Evolutionary conservation across 2,888 invertebrate genomes (phyloP), one percentile per base, ranked within the genome.

Genomic region (Brachypterus glaber): DNA sequence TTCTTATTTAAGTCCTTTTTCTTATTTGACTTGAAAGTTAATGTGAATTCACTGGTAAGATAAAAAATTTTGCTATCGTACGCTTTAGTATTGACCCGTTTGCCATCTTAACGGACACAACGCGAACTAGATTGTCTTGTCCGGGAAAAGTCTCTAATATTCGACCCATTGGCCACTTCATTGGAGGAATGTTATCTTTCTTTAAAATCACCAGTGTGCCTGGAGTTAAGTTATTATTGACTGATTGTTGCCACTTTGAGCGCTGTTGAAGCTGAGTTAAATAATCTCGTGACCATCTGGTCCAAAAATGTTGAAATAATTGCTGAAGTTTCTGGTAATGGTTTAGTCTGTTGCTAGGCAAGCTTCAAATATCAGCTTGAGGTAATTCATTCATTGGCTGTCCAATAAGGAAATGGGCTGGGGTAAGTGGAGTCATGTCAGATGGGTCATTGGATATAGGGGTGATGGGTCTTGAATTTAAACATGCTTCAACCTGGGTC

Each of bases 91-190:
- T 17, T 18, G 9, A 27, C n/a, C 36, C 43, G 18, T 17, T 43
- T 3, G 43, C 17, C 18, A 43, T 16, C 4, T 34, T 33, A 15
- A 43, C 43, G 2, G 40, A 43, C 25, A 35, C 40, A 11, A 43
- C 40, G n/a, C 38, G 31, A 2, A 40, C 30, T 4, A 39, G 17
- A n/a, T 35, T 14, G 8, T 44, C 44, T 2, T 9, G 7, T 21
- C 39, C 44, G 2, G 30, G 31, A 26, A 37, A 39, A 3, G 35
- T 14, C 1, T 36, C 30, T 1, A 18, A n/a, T 11, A 39, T 30
- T 11, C 44, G 17, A 9, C 36, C 39, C 30, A 44, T 25, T 4
- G 40, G 35, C 44, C 34, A 44, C 3, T 31, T 35, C n/a, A 34
- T 27, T 12, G 41, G 40, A 12, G 41, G 30, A 9, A 21, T 16